Percentiles rank a stretch among this genome's conserved stretches.
phyloP scores from a whole-genome alignment of 2,113 vertebrate species.

The Nibea albiflora region DNA sequence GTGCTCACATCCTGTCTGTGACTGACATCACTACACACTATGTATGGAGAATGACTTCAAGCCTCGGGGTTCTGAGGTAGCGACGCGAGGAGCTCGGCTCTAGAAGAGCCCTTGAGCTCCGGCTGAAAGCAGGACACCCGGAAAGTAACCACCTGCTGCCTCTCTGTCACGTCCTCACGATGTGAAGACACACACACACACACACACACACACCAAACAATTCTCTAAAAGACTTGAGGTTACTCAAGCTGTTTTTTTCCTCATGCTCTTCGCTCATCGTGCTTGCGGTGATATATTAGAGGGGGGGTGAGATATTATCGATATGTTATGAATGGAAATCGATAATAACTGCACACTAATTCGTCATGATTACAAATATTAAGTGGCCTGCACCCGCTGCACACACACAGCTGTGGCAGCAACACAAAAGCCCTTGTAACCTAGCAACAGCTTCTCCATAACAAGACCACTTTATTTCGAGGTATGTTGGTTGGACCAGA shows the following conservation, averaged over 20 bases:
- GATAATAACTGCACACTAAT: slow-evolving; percentile 67
- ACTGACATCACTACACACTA: slow-evolving; percentile 76
- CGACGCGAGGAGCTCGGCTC: slow-evolving; percentile 13
- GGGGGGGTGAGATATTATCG: slow-evolving; percentile 49
- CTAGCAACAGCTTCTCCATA: slow-evolving; percentile 83
- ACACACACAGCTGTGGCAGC: slow-evolving; percentile 78
- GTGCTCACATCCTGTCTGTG: slow-evolving; percentile 77
- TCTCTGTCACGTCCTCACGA: slow-evolving; percentile 20
- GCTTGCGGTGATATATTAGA: slow-evolving; percentile 45
- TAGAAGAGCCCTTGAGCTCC: slow-evolving; percentile 45
- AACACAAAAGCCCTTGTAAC: slow-evolving; percentile 78
- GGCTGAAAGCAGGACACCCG: slow-evolving; percentile 53
- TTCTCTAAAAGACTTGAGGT: slow-evolving; percentile 37
- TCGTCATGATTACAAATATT: slow-evolving; percentile 77
- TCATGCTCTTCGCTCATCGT: slow-evolving; percentile 30
- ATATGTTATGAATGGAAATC: slow-evolving; percentile 74
- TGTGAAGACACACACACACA: slow-evolving; percentile 35
- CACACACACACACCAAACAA: slow-evolving; percentile 34
- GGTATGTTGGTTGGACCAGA: slow-evolving; percentile 66
- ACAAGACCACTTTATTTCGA: slow-evolving; percentile 82
- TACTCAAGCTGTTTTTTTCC: slow-evolving; percentile 47
- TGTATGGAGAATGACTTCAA: slow-evolving; percentile 62
- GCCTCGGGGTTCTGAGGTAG: slow-evolving; percentile 52
- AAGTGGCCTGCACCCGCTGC: slow-evolving; percentile 68
- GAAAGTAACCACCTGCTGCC: slow-evolving; percentile 65